Conservation (phyloP, 2,113 vertebrate species). For the Equus przewalskii region DNA sequence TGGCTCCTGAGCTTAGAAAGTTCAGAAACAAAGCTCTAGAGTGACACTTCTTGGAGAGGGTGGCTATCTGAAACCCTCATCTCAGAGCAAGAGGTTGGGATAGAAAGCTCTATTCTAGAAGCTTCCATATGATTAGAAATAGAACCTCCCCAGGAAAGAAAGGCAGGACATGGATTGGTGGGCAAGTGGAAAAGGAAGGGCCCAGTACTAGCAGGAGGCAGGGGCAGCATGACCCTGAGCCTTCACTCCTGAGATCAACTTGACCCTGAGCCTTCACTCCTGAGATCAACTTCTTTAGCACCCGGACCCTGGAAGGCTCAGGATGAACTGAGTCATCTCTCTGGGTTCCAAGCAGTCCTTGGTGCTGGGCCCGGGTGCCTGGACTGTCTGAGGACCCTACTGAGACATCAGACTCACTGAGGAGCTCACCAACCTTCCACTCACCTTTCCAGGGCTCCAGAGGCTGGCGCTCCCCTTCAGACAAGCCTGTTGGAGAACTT, state of each 20-base stretch:
- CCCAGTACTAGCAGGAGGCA: neutral
- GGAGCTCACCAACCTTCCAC: neutral
- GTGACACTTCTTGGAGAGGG: neutral
- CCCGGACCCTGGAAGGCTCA: neutral
- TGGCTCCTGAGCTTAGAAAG: neutral
- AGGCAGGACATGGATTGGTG: neutral
- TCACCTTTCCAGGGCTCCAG: neutral
- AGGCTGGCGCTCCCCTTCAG: neutral
- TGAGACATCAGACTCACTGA: neutral
- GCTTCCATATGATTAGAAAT: neutral
- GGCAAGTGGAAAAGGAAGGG: neutral
- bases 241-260: neutral
- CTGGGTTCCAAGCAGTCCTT: neutral
- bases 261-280: neutral
- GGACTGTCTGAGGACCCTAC: neutral
- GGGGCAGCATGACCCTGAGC: neutral
- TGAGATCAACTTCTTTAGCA: neutral
- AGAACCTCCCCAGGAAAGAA: neutral
- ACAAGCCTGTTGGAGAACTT: slow-evolving; percentile 74
- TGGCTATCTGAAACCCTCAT: neutral
- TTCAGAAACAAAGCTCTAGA: neutral
- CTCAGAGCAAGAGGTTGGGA: neutral
- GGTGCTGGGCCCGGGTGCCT: neutral
- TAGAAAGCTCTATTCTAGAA: neutral
- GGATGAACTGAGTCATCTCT: neutral